Percentiles rank a stretch among this genome's conserved stretches.
These are phyloP conservation scores for Latheticus oryzae DNA, from an alignment of 2,888 invertebrate genomes.

Conservation along the genomic window DNA sequence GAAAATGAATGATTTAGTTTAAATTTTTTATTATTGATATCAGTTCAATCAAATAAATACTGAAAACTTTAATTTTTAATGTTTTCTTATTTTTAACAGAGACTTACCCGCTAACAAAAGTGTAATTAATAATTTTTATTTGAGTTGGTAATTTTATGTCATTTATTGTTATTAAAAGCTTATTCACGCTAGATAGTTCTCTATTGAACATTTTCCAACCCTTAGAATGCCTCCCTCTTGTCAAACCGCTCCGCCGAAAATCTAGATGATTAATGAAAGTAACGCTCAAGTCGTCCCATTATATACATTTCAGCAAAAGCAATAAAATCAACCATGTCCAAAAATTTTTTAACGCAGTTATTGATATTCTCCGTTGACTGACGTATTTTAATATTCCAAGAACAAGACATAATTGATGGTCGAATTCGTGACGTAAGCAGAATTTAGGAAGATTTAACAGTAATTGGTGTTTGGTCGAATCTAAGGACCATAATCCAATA, in stretches of 20 bases:
- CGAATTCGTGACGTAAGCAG: conserved; percentile 17
- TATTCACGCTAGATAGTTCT: too few species aligned
- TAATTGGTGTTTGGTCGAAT: conserved; percentile 34
- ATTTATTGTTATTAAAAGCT: too few species aligned
- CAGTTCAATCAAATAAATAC: too few species aligned
- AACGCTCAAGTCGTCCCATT: neutral
- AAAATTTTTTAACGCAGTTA: conserved; percentile 11
- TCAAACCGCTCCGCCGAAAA: conserved; percentile 17
- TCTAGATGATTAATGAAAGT: conserved; percentile 22
- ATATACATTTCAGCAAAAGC: conserved; percentile 16
- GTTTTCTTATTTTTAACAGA: too few species aligned
- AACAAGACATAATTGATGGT: conserved; percentile 20
- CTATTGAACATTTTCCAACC: too few species aligned
- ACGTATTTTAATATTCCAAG: conserved; percentile 15
- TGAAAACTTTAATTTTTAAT: too few species aligned
- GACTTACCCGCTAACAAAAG: conserved; percentile 1
- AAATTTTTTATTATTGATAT: too few species aligned
- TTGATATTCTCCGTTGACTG: conserved; percentile 6
- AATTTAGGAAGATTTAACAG: conserved; percentile 24
- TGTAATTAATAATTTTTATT: too few species aligned
- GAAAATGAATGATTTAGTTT: too few species aligned
- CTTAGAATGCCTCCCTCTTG: too few species aligned
- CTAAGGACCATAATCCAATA: conserved; percentile 44
- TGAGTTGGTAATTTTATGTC: too few species aligned
- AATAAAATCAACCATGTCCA: conserved; percentile 13